Base-by-base conservation (phyloP, 2,888 invertebrate species). In the Mesorhabditis spiculigera region DNA sequence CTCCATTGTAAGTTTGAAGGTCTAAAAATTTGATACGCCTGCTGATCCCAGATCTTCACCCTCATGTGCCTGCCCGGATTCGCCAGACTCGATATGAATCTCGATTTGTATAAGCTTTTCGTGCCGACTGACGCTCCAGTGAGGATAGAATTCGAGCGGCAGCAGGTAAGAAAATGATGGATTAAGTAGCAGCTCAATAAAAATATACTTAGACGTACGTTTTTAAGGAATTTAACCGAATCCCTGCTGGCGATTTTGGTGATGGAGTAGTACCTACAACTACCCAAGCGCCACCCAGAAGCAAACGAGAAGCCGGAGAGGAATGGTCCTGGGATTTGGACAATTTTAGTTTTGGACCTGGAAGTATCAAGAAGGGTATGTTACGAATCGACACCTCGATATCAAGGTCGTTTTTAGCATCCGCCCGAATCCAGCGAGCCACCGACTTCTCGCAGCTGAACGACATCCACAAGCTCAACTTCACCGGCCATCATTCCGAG, bases 51-150 rank as follows among this genome's bases (percentile, higher is more conserved):
- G 58, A 50, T 81, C 10, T 67, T 82, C 68, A 82, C 83, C 6
- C 28, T 81, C 10, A 69, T 73, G 5, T 81, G 73, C 43, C 62
- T 81, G 4, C 84, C 84, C 16, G 84, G 85, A 61, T 72, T 85
- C 41, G 79, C 78, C 64, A 79, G 73, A 68, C 68, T 85, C 13
- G 75, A 75, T 66, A 84, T 85, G 71, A 85, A 85, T 67, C 75
- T 85, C 50, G 85, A 85, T 75, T 76, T 85, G 65, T 85, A 85
- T 75, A 74, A 81, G 50, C 75, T 84, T 5, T 85, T 85, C 66
- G 85, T 85, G 4, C 85, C 85, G 5, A 71, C 77, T 28, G 85
- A 84, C 74, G 85, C 85, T 5, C 85, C 84, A 42, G 85, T 85
- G 61, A 67, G 78, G 64, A 74, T 71, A n/a, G 66, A 66, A 58